phyloP scores from a whole-genome alignment of 2,888 invertebrate species.

The Tortrix viridana region DNA sequence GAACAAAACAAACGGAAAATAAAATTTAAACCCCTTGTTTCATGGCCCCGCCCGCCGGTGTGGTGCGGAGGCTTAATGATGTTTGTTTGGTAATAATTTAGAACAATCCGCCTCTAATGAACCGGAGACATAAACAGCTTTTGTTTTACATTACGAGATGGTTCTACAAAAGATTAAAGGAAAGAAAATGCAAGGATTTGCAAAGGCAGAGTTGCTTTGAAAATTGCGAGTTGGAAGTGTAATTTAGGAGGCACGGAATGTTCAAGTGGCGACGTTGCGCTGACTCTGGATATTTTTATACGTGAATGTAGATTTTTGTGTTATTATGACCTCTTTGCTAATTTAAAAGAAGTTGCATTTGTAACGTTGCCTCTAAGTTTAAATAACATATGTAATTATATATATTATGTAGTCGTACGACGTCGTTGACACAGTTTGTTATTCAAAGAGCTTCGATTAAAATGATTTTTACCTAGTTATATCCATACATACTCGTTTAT shows the following conservation, averaged over 20 bases:
- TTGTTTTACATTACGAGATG: slow-evolving; percentile 17
- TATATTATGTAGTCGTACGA: too few relatives aligned
- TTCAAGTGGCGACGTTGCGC: too few relatives aligned
- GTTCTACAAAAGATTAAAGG: slow-evolving; percentile 8
- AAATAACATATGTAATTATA: too few relatives aligned
- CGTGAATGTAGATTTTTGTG: too few relatives aligned
- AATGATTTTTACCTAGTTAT: too few relatives aligned
- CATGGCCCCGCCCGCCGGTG: slow-evolving; percentile 15
- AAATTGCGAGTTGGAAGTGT: not conserved
- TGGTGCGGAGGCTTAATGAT: slow-evolving; percentile 36
- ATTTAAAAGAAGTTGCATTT: too few relatives aligned
- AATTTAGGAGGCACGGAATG: not conserved
- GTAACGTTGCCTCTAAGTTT: too few relatives aligned
- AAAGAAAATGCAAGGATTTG: slow-evolving; percentile 1
- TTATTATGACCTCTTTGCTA: too few relatives aligned
- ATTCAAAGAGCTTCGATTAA: too few relatives aligned
- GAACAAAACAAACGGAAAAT: too few relatives aligned
- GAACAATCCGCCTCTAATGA: slow-evolving; percentile 35
- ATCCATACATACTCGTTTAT: not conserved
- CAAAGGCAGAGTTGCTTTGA: slow-evolving; percentile 14
- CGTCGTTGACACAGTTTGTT: too few relatives aligned
- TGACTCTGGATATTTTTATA: too few relatives aligned
- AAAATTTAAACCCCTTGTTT: not conserved
- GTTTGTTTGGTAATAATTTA: slow-evolving; percentile 37
- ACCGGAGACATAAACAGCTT: slow-evolving; percentile 25